phyloP scores from a whole-genome alignment of 2,888 invertebrate species.

The Limenitis camilla region DNA sequence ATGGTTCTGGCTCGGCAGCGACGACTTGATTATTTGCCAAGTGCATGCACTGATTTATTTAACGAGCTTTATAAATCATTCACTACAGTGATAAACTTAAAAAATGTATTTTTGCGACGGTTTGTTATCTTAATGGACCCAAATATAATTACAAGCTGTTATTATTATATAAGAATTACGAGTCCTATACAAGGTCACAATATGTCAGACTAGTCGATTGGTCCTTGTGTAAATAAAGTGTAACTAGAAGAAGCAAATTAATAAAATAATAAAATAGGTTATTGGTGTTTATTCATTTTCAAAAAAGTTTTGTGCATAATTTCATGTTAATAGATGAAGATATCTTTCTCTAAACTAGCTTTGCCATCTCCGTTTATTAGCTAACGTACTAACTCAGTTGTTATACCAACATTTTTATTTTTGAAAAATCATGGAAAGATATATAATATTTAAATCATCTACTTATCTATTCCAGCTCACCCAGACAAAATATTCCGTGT shows the following conservation, averaged over 20 bases:
- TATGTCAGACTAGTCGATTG: not conserved
- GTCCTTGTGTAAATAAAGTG: no score
- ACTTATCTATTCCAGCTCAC: not conserved
- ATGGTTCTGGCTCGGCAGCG: not conserved
- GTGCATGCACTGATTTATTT: conserved; percentile 15
- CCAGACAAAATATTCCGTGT: not conserved
- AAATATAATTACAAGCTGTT: not conserved
- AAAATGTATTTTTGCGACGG: conserved; percentile 12
- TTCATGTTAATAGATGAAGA: no score
- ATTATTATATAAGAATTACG: not conserved
- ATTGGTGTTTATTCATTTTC: no score
- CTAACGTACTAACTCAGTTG: no score
- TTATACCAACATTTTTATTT: no score
- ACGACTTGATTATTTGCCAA: conserved; percentile 18
- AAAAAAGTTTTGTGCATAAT: no score
- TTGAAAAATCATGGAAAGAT: no score
- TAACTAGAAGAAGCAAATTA: no score
- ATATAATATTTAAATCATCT: not conserved
- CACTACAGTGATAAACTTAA: conserved; percentile 2
- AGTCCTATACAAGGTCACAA: not conserved
- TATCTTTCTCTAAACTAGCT: no score
- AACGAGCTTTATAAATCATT: conserved; percentile 13
- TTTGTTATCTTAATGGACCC: conserved; percentile 4
- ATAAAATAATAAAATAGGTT: no score
- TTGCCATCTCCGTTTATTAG: no score